Base-by-base conservation (phyloP, 2,113 vertebrate species). In the Zosterops lateralis region DNA sequence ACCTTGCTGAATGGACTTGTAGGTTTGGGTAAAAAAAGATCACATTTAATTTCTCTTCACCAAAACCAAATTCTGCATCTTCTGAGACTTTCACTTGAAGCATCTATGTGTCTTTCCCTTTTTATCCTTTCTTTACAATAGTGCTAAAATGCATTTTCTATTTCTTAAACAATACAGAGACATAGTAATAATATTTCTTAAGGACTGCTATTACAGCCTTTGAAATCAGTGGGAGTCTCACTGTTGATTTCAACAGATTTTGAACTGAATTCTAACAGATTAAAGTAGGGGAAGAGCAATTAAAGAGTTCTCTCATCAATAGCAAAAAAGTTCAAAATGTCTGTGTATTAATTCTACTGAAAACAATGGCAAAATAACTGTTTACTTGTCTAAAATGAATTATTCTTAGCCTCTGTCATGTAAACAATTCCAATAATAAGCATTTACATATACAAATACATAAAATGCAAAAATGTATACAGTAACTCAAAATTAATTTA, bases 401-500 rank as follows among this genome's bases (percentile, higher is more conserved):
- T 90, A 72, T 61, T 88, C 42, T 66, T 88, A 65, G 12, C 25
- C 34, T 72, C 66, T 62, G 40, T 88, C 58, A 89, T 56, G 68
- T 57, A 90, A 95, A 90, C 22, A 79, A 66, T 68, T 87, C 50
- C 31, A 71, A 58, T 82, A 79, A 93, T 84, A 75, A 79, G 9
- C 31, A 25, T 42, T 47, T 79, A 71, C 29, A 12, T 73, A 66
- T 64, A 88, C 54, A 85, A 75, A 90, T 90, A 77, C 13, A 88
- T 18, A 82, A 93, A 93, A 90, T 66, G 78, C 42, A 92, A 19
- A 96, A 93, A 85, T 88, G 86, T 16, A 53, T 89, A 60, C 75
- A 68, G 56, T 66, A 96, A 97, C 84, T 96, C 75, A 95, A 95
- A 82, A 84, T 88, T 94, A 89, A 96, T 94, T 94, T 93, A 85